Percentiles rank a stretch among this genome's conserved stretches.
phyloP scores from a whole-genome alignment of 2,113 vertebrate species.

The Vicugna pacos region DNA sequence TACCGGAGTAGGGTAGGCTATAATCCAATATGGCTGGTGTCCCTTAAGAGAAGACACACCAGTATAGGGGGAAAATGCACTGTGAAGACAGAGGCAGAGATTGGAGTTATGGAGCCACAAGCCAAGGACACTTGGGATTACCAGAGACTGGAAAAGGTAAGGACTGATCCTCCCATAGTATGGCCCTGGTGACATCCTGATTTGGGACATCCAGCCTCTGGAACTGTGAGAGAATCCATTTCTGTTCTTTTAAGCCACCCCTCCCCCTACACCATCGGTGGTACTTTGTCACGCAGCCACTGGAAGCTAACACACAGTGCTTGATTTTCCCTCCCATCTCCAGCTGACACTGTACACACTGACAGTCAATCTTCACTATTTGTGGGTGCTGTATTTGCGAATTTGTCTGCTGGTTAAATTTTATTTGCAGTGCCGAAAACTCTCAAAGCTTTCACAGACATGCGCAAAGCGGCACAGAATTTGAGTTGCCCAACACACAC shows the following conservation, averaged over 20 bases:
- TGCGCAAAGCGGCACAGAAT: neutral
- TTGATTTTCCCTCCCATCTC: neutral
- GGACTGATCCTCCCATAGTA: too few species aligned
- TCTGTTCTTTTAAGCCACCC: neutral
- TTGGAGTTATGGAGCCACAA: neutral
- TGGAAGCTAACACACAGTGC: neutral
- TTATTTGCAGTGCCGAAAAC: neutral
- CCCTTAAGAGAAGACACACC: neutral
- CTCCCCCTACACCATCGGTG: too few species aligned
- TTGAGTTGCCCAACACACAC: too few species aligned
- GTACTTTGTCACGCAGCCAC: accelerated
- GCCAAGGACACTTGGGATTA: too few species aligned
- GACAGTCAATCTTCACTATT: too few species aligned
- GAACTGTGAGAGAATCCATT: neutral
- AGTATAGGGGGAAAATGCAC: neutral
- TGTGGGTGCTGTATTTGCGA: neutral
- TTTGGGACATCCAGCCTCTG: neutral
- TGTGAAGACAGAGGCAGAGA: neutral
- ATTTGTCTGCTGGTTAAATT: neutral
- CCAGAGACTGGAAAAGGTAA: neutral
- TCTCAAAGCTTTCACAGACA: neutral
- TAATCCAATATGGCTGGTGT: neutral
- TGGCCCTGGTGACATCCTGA: neutral
- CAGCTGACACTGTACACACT: neutral
- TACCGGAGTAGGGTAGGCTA: neutral